A percentile compares a stretch with the other conserved stretches of the same genome.
These are phyloP conservation scores for Romanogobio albipinnatus DNA, from an alignment of 2,113 vertebrate species.

Conservation along the genomic window DNA sequence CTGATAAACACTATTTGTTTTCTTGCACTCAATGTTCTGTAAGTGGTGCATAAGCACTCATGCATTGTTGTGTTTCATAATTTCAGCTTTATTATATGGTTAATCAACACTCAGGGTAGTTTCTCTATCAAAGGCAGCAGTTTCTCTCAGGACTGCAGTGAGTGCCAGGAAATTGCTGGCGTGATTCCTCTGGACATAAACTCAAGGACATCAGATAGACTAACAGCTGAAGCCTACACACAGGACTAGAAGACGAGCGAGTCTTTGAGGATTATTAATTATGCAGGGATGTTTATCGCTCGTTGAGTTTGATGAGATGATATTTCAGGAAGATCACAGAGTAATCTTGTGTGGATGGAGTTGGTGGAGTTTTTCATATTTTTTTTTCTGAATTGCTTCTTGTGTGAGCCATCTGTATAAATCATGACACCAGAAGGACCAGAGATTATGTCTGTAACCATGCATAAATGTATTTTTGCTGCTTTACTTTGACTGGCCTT, in stretches of 20 bases:
- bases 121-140: background rate
- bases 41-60: background rate
- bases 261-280: slow-evolving; percentile 17
- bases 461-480: background rate
- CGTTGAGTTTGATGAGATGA: slow-evolving; percentile 24
- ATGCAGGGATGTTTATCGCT: slow-evolving; percentile 28
- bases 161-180: background rate
- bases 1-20: background rate
- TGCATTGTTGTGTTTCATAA: background rate
- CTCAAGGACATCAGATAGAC: slow-evolving; percentile 18
- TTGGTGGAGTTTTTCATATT: background rate
- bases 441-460: background rate
- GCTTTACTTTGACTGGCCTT: background rate
- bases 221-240: background rate
- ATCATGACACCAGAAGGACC: background rate
- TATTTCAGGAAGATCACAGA: slow-evolving; percentile 30
- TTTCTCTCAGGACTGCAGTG: background rate
- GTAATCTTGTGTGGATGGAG: background rate
- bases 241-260: too few species aligned
- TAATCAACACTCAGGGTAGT: slow-evolving; percentile 3
- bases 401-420: background rate
- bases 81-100: background rate
- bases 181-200: slow-evolving; percentile 16
- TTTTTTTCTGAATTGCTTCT: background rate
- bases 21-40: background rate